A percentile compares a stretch with the other conserved stretches of the same genome.
Evolutionary conservation across 2,797 vertebrate genomes (phyloP).

Genomic region (Molothrus ater): DNA sequence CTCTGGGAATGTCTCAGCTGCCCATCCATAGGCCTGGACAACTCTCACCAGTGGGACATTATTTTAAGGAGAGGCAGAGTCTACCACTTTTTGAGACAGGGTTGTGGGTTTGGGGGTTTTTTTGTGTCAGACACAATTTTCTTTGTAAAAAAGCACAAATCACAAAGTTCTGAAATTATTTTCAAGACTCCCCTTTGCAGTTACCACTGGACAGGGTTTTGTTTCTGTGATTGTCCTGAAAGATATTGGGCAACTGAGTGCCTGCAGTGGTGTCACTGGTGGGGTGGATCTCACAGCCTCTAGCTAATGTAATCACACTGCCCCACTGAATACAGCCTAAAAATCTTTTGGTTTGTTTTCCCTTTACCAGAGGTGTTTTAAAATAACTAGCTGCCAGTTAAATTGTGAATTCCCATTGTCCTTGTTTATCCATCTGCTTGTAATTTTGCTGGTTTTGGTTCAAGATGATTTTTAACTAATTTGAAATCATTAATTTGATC

Average conservation of each 20-base stretch:
- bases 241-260: neutral
- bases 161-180: neutral
- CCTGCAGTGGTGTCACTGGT: neutral
- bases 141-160: neutral
- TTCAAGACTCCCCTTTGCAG: neutral
- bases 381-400: neutral
- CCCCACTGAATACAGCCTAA: neutral
- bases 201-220: neutral
- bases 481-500: constrained; percentile 25
- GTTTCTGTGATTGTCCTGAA: neutral
- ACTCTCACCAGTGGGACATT: neutral
- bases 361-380: constrained; percentile 14
- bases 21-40: neutral
- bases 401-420: neutral
- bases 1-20: neutral
- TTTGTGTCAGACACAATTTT: neutral
- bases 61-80: constrained; percentile 2
- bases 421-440: constrained; percentile 24
- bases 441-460: neutral
- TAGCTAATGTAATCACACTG: neutral
- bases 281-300: neutral
- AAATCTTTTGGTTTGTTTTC: neutral
- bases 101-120: neutral
- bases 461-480: constrained; percentile 28
- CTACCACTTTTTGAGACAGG: neutral